Evolutionary conservation across 2,113 vertebrate genomes (phyloP), one percentile per base, ranked within the genome.

Genomic region (Bombycilla garrulus): DNA sequence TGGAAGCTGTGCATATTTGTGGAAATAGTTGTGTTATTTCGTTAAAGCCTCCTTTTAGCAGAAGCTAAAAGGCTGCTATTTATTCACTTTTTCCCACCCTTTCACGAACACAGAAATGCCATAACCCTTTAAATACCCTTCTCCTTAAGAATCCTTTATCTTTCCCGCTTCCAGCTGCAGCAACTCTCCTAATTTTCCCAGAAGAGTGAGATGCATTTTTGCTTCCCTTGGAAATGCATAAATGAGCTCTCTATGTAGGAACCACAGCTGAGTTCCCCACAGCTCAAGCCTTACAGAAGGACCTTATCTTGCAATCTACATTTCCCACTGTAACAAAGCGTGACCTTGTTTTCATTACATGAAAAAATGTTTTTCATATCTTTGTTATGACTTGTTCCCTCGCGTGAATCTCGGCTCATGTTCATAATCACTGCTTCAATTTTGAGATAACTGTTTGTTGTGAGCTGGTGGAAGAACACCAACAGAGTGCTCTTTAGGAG

Each of bases 211-310:
- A 86, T 90, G 94, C 94, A 83, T 96, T 94, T 94, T 95, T 95
- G 84, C 95, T 92, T 92, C 90, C 97, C 96, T 98, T 98, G 97
- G 98, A 98, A 97, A 95, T 96, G 96, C 95, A 97, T 98, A 98
- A 98, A 98, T 98, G 97, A 97, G 94, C 90, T 96, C 97, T 98
- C 98, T 98, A 98, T 98, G 97, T 88, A 40, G 90, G 85, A 70
- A 90, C 94, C 78, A 72, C 98, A 98, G 98, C 98, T 98, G 98
- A 98, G 89, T 96, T 91, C 96, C 93, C 96, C 93, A 82, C 97
- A 92, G 97, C 47, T 94, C 64, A 29, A 51, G 6, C 93, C 82
- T 96, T 95, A 98, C 98, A 98, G 98, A 98, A 98, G 97, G 98
- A 98, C 97, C 98, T 98, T 97, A 94, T 98, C 97, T 92, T 97